Evolutionary conservation across 2,797 vertebrate genomes (phyloP).

Genomic region (Tympanoctomys barrerae): DNA sequence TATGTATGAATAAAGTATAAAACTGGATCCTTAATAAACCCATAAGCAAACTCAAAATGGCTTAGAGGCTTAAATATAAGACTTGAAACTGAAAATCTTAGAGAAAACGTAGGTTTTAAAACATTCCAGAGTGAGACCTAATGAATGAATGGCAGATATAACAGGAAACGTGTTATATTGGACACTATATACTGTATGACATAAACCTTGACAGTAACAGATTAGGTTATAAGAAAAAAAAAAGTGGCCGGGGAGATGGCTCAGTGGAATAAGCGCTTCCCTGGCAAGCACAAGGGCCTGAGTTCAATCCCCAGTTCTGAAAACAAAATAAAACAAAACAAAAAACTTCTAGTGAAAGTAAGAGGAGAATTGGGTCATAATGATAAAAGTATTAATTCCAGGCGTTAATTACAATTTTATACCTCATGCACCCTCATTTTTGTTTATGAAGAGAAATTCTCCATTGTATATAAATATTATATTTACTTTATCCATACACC

Average conservation of each 20-base stretch:
- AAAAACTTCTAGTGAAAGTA: background rate
- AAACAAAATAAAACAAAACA: no score
- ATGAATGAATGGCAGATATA: no score
- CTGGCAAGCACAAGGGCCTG: no score
- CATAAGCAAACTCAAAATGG: background rate
- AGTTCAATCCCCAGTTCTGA: no score
- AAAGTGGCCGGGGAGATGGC: no score
- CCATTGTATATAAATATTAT: no score
- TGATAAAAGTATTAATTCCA: background rate
- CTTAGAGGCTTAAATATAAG: background rate
- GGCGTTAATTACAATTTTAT: background rate
- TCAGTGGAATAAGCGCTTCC: no score
- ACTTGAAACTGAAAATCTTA: background rate
- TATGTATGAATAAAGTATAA: background rate
- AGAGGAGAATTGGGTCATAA: background rate
- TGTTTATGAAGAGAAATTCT: no score
- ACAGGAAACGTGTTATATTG: background rate
- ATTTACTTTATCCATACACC: no score
- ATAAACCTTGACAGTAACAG: background rate
- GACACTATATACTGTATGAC: background rate
- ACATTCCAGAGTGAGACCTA: background rate
- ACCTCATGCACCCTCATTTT: background rate
- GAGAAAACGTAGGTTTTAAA: background rate
- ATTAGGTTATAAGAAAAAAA: no score
- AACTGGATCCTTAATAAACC: background rate